phyloP scores from a whole-genome alignment of 2,888 invertebrate species.

The Tachina grossa region DNA sequence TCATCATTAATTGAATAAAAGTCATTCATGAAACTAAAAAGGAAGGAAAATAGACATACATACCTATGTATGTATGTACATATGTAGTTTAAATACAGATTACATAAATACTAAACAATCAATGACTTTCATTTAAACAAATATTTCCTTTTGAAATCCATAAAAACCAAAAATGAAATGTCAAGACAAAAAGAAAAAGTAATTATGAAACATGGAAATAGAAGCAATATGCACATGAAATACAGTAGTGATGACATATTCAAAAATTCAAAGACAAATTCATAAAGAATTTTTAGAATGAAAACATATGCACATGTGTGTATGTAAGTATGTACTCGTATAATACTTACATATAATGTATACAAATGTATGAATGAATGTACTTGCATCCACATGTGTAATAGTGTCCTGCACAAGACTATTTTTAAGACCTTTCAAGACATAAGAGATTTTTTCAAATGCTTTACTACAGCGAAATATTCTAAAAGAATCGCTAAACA shows the following conservation, averaged over 20 bases:
- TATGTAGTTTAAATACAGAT: constrained; percentile 25
- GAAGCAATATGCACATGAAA: neutral
- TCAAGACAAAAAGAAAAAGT: constrained; percentile 8
- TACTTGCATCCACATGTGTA: constrained; percentile 28
- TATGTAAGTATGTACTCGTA: neutral
- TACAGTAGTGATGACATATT: constrained; percentile 60
- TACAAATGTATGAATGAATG: too few relatives aligned
- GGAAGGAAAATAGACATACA: neutral
- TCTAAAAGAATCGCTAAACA: too few relatives aligned
- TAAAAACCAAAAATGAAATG: constrained; percentile 56
- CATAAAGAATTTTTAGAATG: constrained; percentile 8
- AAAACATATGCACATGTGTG: neutral
- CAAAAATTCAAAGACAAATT: constrained; percentile 20
- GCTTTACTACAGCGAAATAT: too few relatives aligned
- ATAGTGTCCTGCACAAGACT: too few relatives aligned
- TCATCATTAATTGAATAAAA: constrained; percentile 63
- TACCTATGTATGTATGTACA: neutral
- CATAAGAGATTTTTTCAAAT: too few relatives aligned
- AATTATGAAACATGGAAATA: constrained; percentile 36
- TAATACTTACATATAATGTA: neutral
- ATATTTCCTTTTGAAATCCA: constrained; percentile 18
- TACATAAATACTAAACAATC: constrained; percentile 57
- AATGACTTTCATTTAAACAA: constrained; percentile 30
- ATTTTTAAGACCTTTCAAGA: too few relatives aligned
- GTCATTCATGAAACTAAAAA: constrained; percentile 53